Base-by-base conservation (phyloP, 2,888 invertebrate species). In the Lithophane ornitopus region DNA sequence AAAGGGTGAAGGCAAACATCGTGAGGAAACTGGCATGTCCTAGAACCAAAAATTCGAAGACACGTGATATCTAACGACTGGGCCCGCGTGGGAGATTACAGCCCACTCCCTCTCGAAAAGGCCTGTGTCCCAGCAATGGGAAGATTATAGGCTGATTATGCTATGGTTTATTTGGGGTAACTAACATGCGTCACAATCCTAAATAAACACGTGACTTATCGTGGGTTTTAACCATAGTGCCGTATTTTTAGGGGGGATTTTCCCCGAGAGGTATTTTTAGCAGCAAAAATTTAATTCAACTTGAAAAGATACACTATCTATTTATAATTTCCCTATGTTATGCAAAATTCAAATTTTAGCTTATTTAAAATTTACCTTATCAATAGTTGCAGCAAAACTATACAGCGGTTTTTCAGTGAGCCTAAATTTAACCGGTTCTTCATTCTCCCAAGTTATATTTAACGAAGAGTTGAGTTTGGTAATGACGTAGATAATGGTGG, bases 351-450 rank as follows among this genome's bases (percentile, higher is more conserved):
- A 1, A 46, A n/a, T 39, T 19, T 9, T 68, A 66, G 0, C 34
- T 34, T 2, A 34, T 34, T 34, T 34, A 34, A 46, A 56, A 41
- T 12, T 71, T 92, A 98, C 98, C 96, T 97, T 97, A 88, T 97
- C 97, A 82, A 98, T 94, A 26, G 97, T 94, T 70, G 97, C 91
- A 54, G 97, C 97, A 94, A 97, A 97, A 54, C 97, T 96, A 86
- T 98, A 98, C 4, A 86, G 81, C 0, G 97, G 97, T 71, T 89
- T 82, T 58, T 96, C 95, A 0, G 95, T 92, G 82, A 97, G 94
- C 0, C 70, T 80, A 68, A 97, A 93, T 1, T 93, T 89, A 0
- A 87, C 84, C 11, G 93, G 93, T 75, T 59, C 70, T 46, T 92
- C 94, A 0, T 91, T 85, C 0, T 92, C 84, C 97, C 97, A 98